Conservation (phyloP, 2,888 invertebrate genomes). For the Microdon myrmicae region DNA sequence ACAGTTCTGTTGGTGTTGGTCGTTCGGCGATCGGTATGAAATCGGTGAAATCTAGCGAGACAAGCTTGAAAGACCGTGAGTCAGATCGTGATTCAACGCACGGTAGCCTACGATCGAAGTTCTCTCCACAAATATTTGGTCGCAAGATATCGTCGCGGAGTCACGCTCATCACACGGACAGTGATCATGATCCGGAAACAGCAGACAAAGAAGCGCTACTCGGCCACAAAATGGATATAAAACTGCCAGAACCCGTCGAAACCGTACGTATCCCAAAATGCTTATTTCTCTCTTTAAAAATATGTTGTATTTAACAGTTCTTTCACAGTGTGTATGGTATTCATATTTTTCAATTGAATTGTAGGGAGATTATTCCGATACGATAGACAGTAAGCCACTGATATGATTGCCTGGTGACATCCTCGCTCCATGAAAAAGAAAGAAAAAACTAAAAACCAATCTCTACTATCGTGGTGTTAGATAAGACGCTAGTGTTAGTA, state of each 20-base stretch:
- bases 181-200: conserved; percentile 53
- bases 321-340: not conserved
- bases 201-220: conserved; percentile 56
- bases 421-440: no score
- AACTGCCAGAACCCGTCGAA: conserved; percentile 58
- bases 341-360: not conserved
- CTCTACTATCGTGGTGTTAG: no score
- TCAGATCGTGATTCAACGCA: conserved; percentile 51
- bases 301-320: not conserved
- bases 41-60: conserved; percentile 50
- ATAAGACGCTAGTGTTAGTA: no score
- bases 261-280: conserved; percentile 55
- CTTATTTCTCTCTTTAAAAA: not conserved
- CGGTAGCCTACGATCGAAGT: conserved; percentile 55
- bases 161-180: conserved; percentile 49
- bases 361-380: no score
- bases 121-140: conserved; percentile 56
- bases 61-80: conserved; percentile 52
- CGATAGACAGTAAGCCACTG: no score
- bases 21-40: conserved; percentile 25
- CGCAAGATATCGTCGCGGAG: conserved; percentile 54
- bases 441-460: no score
- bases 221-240: conserved; percentile 54
- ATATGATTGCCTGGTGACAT: no score
- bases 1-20: conserved; percentile 27